Base-by-base conservation (phyloP, 2,113 vertebrate species). In the Salminus brasiliensis region DNA sequence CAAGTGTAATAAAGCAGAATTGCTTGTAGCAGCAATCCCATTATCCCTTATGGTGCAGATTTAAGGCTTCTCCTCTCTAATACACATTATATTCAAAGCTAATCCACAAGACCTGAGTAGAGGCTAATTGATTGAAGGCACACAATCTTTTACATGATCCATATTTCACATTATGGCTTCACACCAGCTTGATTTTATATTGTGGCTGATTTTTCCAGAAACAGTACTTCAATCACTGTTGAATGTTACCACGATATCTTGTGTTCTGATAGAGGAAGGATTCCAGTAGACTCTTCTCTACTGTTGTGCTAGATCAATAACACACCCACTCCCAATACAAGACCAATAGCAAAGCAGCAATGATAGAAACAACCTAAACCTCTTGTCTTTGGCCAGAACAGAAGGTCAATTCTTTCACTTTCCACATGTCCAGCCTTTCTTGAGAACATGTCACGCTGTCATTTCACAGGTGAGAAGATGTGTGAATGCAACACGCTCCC, bases 1-100 rank as follows among this genome's bases (percentile, higher is more conserved):
- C 49, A 79, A 74, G 16, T 41, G 66, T 43, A 78, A 72, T 79
- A 78, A 83, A 69, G 67, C 45, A 83, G 21, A 84, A 79, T 60
- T 81, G 70, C 72, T 82, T 68, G 45, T 27, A 70, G 62, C 39
- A 79, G 67, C 76, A 79, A 45, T n/a, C 52, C 47, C 53, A 76
- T 84, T 79, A 60, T 76, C 13, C 52, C 52, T 68, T 72, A 77
- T 79, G 60, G 63, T 81, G 76, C 76, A 62, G 72, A 67, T 53
- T 65, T 76, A 39, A 76, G 71, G 43, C 13, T 15, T 72, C 36
- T 57, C 60, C 9, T 29, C 18, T 36, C 4, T 3, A 49, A 36
- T 23, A 69, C 43, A 43, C 52, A 5, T 39, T 47, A 25, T 30
- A 8, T 52, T 9, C 32, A 71, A 23, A 6, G 57, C 7, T 7